A percentile compares a stretch with the other conserved stretches of the same genome.
phyloP scores from a whole-genome alignment of 2,888 invertebrate species.

The Galerucella nymphaeae region DNA sequence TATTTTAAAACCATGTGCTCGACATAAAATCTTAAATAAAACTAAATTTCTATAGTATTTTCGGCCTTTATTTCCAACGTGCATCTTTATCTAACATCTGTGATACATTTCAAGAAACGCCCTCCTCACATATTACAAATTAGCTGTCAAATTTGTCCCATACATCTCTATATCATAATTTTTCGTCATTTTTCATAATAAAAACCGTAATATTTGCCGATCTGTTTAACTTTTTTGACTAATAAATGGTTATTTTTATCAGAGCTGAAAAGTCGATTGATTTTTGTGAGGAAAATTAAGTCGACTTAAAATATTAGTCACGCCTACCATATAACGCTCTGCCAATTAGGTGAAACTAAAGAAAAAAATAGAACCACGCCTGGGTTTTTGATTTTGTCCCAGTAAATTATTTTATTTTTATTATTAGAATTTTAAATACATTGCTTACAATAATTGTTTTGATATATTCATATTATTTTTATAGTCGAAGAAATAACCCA shows the following conservation, averaged over 20 bases:
- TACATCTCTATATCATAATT: conserved; percentile 34
- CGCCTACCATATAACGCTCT: conserved; percentile 14
- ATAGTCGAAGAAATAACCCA: neutral
- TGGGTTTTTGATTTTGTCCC: neutral
- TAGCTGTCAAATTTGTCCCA: conserved; percentile 33
- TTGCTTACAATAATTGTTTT: neutral
- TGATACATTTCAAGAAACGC: conserved; percentile 36
- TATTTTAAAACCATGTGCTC: conserved; percentile 37
- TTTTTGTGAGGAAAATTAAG: conserved; percentile 19
- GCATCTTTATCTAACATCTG: conserved; percentile 40
- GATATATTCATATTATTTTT: neutral
- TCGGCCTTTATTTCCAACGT: conserved; percentile 34
- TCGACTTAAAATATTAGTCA: conserved; percentile 11
- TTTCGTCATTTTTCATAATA: conserved; percentile 31
- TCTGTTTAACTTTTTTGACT: conserved; percentile 3
- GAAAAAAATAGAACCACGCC: conserved; percentile 23
- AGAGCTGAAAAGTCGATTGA: conserved; percentile 12
- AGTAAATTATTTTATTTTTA: neutral
- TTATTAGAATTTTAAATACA: neutral
- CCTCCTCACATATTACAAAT: conserved; percentile 39
- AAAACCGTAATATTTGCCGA: conserved; percentile 12
- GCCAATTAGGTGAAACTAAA: conserved; percentile 27
- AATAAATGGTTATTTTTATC: conserved; percentile 2
- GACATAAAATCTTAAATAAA: conserved; percentile 39
- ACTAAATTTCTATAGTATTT: conserved; percentile 41